Conservation (phyloP, 2,888 invertebrate species). For the Noctua fimbriata region DNA sequence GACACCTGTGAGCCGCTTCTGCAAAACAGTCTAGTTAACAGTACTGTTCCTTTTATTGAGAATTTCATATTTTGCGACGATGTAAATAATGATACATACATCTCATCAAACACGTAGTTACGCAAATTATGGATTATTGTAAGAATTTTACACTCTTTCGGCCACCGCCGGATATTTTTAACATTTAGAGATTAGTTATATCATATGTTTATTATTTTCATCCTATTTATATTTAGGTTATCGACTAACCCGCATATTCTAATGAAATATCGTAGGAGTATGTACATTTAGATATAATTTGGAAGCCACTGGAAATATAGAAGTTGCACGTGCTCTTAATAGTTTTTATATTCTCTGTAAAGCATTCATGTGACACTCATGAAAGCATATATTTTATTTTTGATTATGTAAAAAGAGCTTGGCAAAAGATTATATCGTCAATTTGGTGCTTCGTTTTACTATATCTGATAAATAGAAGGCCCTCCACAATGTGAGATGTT, state of each 20-base stretch:
- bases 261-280: slow-evolving; percentile 72
- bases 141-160: slow-evolving; percentile 61
- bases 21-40: slow-evolving; percentile 60
- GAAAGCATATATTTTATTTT: slow-evolving; percentile 75
- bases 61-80: slow-evolving; percentile 75
- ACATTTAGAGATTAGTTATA: slow-evolving; percentile 76
- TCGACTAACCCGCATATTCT: slow-evolving; percentile 81
- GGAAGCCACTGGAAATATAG: slow-evolving; percentile 65
- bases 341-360: slow-evolving; percentile 65
- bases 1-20: slow-evolving; percentile 75
- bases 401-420: slow-evolving; percentile 85
- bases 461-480: slow-evolving; percentile 88
- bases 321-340: slow-evolving; percentile 67
- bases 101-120: slow-evolving; percentile 60
- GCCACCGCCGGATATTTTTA: slow-evolving; percentile 73
- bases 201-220: slow-evolving; percentile 77
- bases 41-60: slow-evolving; percentile 69
- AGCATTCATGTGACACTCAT: slow-evolving; percentile 65
- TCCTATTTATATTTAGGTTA: slow-evolving; percentile 83
- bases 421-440: slow-evolving; percentile 85
- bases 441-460: slow-evolving; percentile 88
- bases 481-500: slow-evolving; percentile 88
- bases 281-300: slow-evolving; percentile 71
- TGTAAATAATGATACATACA: slow-evolving; percentile 77
- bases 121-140: slow-evolving; percentile 60